A percentile compares a stretch with the other conserved stretches of the same genome.
These are phyloP conservation scores for Megaustenia siamemsis DNA, from an alignment of 2,888 invertebrate genomes.

Conservation along the genomic window DNA sequence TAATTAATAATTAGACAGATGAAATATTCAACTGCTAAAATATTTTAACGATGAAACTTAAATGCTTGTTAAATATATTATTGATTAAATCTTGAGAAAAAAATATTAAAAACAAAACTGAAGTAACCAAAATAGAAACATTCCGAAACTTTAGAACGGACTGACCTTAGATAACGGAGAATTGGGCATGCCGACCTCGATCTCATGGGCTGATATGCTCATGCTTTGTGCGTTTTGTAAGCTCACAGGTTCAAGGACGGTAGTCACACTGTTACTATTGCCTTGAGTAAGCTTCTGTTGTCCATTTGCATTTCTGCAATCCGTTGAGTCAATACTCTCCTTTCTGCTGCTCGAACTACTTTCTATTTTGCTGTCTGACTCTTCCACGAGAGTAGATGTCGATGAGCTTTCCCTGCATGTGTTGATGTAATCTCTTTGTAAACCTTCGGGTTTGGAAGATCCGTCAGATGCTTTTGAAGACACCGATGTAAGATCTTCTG, in stretches of 20 bases:
- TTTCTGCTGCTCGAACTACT: constrained; percentile 32
- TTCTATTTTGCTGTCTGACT: constrained; percentile 26
- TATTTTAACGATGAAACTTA: no score
- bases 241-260: constrained; percentile 49
- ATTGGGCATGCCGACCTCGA: background rate
- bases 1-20: no score
- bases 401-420: constrained; percentile 59
- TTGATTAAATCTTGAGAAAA: no score
- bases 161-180: constrained; percentile 46
- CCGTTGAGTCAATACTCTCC: constrained; percentile 55
- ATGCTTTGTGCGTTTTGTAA: constrained; percentile 11
- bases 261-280: constrained; percentile 43
- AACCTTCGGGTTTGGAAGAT: background rate
- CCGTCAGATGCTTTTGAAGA: constrained; percentile 22
- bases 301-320: background rate
- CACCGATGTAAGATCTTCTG: constrained; percentile 65
- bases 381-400: constrained; percentile 58
- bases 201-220: constrained; percentile 38
- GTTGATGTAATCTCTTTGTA: constrained; percentile 39
- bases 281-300: background rate
- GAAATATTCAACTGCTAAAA: no score
- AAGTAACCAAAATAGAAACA: background rate
- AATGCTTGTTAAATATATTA: no score
- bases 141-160: no score
- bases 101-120: background rate